Conservation (phyloP, 2,888 invertebrate genomes). For the Cistogaster globosa region DNA sequence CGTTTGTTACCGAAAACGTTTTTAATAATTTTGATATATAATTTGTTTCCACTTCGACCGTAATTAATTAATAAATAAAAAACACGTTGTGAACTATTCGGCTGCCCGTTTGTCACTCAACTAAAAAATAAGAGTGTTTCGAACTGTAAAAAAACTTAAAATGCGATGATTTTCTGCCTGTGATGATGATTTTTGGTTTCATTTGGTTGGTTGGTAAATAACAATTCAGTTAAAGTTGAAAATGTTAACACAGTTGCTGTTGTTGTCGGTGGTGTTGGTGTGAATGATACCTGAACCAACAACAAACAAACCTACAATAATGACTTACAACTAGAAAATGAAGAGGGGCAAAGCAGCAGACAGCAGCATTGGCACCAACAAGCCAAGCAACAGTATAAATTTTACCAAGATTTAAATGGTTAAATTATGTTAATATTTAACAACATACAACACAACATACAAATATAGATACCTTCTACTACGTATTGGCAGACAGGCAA, state of each 20-base stretch:
- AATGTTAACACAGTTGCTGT: slow-evolving; percentile 51
- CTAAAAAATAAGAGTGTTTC: slow-evolving; percentile 75
- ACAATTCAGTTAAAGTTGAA: slow-evolving; percentile 29
- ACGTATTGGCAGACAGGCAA: not conserved
- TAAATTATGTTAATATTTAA: slow-evolving; percentile 68
- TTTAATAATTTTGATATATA: slow-evolving; percentile 7
- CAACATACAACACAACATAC: not conserved
- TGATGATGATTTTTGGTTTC: slow-evolving; percentile 66
- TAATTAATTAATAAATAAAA: slow-evolving; percentile 29
- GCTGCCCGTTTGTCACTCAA: slow-evolving; percentile 80
- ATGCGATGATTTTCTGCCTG: slow-evolving; percentile 67
- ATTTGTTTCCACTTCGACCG: slow-evolving; percentile 30
- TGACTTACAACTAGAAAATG: slow-evolving; percentile 19
- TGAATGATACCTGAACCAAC: slow-evolving; percentile 35
- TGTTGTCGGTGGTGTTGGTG: slow-evolving; percentile 39
- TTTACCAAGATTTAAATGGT: slow-evolving; percentile 65
- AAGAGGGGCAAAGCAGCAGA: not conserved
- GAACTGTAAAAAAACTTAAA: slow-evolving; percentile 63
- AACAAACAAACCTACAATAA: not conserved
- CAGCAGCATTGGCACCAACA: slow-evolving; percentile 17
- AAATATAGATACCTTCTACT: not conserved
- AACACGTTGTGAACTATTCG: slow-evolving; percentile 74
- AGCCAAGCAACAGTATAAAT: slow-evolving; percentile 25
- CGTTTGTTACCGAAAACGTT: too few relatives aligned
- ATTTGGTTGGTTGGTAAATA: slow-evolving; percentile 55